Evolutionary conservation across 2,797 vertebrate species (phyloP).

Genomic region (Apogon hyalosoma): DNA sequence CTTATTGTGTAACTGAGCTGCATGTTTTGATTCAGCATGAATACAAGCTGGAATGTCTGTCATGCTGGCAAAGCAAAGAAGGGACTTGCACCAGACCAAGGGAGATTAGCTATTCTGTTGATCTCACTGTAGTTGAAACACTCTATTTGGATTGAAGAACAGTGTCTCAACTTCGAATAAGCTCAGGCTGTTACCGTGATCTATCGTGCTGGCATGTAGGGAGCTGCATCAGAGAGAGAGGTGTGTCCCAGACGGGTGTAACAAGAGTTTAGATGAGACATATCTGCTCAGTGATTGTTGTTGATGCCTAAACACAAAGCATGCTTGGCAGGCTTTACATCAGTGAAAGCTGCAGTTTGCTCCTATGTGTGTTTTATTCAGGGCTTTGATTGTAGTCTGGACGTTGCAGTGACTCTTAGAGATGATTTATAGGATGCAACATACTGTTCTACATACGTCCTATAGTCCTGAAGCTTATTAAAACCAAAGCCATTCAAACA

Average conservation of each 20-base stretch:
- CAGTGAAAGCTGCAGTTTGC: background rate
- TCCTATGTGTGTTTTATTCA: background rate
- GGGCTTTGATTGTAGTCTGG: too few species aligned
- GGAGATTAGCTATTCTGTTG: conserved; percentile 5
- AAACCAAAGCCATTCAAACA: too few species aligned
- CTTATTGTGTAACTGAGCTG: conserved; percentile 9
- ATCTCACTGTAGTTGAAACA: conserved; percentile 20
- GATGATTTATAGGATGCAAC: too few species aligned
- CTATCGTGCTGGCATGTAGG: background rate
- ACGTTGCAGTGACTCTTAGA: too few species aligned
- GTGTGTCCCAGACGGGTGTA: conserved; percentile 1
- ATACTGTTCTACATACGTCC: too few species aligned
- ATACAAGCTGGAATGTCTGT: conserved; percentile 24
- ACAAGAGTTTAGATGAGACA: conserved; percentile 11
- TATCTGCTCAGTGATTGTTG: background rate
- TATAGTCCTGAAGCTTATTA: too few species aligned
- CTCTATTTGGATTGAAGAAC: conserved; percentile 1
- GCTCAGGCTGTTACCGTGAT: conserved; percentile 6
- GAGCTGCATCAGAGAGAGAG: conserved; percentile 6
- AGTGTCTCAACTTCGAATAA: conserved; percentile 4
- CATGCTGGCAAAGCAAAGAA: conserved; percentile 7
- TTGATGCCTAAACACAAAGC: background rate
- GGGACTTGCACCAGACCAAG: conserved; percentile 16
- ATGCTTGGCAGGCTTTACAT: background rate
- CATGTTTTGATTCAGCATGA: conserved; percentile 22